Conservation (phyloP, 1,140 invertebrate species). For the Ephestia elutella region DNA sequence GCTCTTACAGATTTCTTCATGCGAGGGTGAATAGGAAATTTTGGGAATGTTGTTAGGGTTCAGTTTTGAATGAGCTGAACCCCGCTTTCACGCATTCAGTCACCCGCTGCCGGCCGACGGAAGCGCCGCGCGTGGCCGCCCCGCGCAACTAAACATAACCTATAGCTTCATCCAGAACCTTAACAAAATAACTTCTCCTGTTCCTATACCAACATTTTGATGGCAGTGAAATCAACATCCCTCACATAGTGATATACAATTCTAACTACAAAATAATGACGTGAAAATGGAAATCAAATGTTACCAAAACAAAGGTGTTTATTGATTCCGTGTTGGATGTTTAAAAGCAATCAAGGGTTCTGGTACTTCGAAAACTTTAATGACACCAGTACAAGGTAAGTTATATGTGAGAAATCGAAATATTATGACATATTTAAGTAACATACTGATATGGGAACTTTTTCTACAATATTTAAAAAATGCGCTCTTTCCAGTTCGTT, state of each 20-base stretch:
- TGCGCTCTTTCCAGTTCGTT: too few species aligned
- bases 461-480: too few species aligned
- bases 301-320: slow-evolving; percentile 57
- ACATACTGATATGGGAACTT: too few species aligned
- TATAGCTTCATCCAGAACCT: slow-evolving; percentile 31
- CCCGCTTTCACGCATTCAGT: slow-evolving; percentile 59
- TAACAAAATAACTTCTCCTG: slow-evolving; percentile 7
- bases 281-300: slow-evolving; percentile 19
- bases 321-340: slow-evolving; percentile 49
- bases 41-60: slow-evolving; percentile 6
- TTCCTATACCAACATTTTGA: background rate
- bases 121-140: slow-evolving; percentile 50
- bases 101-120: slow-evolving; percentile 48
- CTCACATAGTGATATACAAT: background rate
- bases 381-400: too few species aligned
- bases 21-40: slow-evolving; percentile 1
- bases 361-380: background rate
- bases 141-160: slow-evolving; percentile 52
- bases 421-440: too few species aligned
- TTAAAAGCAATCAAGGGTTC: background rate
- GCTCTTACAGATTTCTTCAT: slow-evolving; percentile 2
- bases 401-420: too few species aligned
- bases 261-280: background rate
- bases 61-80: slow-evolving; percentile 17
- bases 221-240: background rate